Percentiles rank a stretch among this genome's conserved stretches.
phyloP scores from a whole-genome alignment of 2,797 vertebrate species.

The Varecia variegata region DNA sequence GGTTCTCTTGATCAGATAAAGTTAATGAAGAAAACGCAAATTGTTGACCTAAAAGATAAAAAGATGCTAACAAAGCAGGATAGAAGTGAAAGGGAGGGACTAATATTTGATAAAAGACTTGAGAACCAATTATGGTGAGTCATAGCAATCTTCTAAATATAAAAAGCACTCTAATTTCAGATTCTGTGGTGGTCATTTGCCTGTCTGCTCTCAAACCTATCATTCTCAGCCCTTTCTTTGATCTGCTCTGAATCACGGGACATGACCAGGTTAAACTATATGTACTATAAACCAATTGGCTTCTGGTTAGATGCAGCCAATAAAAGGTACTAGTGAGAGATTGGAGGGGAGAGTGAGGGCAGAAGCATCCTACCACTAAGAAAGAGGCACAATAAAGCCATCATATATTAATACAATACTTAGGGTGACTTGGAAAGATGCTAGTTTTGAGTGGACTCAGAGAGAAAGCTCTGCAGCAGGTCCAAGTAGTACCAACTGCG shows the following conservation, averaged over 20 bases:
- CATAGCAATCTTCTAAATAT: neutral
- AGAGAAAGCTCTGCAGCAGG: neutral
- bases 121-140: neutral
- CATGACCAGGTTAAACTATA: neutral
- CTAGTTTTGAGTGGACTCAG: neutral
- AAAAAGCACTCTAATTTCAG: neutral
- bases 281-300: neutral
- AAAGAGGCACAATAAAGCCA: neutral
- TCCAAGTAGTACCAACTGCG: neutral
- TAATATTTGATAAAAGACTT: neutral
- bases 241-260: neutral
- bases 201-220: neutral
- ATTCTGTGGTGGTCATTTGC: neutral
- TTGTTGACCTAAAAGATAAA: neutral
- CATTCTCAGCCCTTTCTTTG: neutral
- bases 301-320: neutral
- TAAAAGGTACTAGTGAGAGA: neutral
- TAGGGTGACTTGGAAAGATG: neutral
- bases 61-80: neutral
- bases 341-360: neutral
- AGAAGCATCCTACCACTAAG: neutral
- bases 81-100: neutral
- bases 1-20: neutral
- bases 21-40: neutral
- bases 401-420: neutral